A percentile compares a stretch with the other conserved stretches of the same genome.
phyloP scores from a whole-genome alignment of 2,113 vertebrate genomes.

The Pluvianellus socialis region DNA sequence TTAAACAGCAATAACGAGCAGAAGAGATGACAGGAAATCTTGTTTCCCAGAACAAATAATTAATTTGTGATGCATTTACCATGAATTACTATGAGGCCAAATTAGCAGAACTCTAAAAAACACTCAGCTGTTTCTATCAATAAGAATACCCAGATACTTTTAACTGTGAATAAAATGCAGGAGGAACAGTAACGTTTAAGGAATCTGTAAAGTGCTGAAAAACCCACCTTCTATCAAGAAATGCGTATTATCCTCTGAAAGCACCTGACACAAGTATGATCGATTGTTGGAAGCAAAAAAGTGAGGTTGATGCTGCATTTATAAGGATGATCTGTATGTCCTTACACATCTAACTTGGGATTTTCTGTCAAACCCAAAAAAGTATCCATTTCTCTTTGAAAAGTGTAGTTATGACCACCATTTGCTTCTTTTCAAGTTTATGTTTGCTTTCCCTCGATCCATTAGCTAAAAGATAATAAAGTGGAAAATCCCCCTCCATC shows the following conservation, averaged over 20 bases:
- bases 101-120: not conserved
- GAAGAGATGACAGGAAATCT: not conserved
- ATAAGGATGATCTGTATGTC: too few relatives aligned
- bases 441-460: not conserved
- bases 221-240: not conserved
- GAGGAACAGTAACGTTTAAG: not conserved
- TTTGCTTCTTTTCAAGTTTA: not conserved
- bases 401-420: fast-evolving
- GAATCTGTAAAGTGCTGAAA: not conserved
- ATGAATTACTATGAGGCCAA: not conserved
- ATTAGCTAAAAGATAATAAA: not conserved
- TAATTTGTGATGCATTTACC: not conserved
- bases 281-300: not conserved
- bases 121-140: not conserved
- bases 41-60: constrained; percentile 18
- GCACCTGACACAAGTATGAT: not conserved
- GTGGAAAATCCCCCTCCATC: not conserved
- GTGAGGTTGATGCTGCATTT: not conserved
- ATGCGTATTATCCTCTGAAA: not conserved
- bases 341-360: not conserved
- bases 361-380: not conserved
- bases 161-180: not conserved
- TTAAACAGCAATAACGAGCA: not conserved
- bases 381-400: not conserved
- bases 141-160: not conserved